Evolutionary conservation across 2,797 vertebrate genomes (phyloP), one percentile per base, ranked within the genome.

Genomic region (Gobionotothen gibberifrons): DNA sequence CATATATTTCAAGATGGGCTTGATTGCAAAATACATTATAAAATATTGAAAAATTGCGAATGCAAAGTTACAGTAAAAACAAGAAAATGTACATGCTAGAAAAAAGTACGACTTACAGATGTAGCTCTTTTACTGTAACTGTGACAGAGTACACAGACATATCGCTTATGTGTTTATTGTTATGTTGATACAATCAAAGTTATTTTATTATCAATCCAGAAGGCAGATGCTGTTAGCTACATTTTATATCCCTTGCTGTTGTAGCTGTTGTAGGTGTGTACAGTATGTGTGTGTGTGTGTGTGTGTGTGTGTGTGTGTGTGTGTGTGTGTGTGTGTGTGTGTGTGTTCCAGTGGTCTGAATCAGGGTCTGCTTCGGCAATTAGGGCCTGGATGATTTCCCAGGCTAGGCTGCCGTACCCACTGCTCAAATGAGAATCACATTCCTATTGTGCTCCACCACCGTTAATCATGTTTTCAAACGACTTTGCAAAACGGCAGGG

Each of bases 381-480:
- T 92, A 93, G 88, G 91, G 79, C 66, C 89, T 92, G 92, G 91
- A 91, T 87, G 82, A 84, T 84, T 91, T 94, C 93, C 93, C 92
- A 90, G 88, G 81, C 92, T 83, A 83, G 85, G 69, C 83, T 61
- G 78, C 83, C 60, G 79, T 88, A 89, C 87, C 79, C 85, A 65
- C 81, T 42, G 82, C 87, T 92, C 89, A 86, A 89, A 91, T 86
- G 86, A 92, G 89, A 92, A 90, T 93, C 85, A 69, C 88, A 93
- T 92, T 93, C 87, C 87, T 91, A 89, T 91, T 90, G 90, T 93
- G 89, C 87, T 90, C 85, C 84, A 77, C 75, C 60, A 17, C 85
- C 76, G 88, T 93, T 93, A 90, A 93, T 93, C 92, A 93, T 89
- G 87, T 90, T 92, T 92, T 91, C 87, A 92, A 92, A 90, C 68